Conservation (phyloP, 2,888 invertebrate species). For the Eupithecia pulchellata region DNA sequence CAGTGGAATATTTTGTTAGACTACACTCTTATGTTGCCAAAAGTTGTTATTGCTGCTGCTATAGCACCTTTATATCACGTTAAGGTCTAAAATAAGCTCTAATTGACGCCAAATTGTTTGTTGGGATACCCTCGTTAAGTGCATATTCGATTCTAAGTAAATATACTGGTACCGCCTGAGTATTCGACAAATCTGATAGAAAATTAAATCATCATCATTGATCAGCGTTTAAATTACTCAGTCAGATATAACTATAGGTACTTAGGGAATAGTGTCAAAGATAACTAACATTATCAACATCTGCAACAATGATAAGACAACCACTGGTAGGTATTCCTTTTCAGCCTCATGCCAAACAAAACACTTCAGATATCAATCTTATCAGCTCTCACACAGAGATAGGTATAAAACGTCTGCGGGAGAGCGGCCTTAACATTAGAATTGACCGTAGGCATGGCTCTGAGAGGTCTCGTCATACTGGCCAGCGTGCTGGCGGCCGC, state of each 20-base stretch:
- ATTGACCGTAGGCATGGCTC: constrained; percentile 27
- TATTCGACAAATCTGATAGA: neutral
- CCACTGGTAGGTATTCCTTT: constrained; percentile 8
- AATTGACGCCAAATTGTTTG: neutral
- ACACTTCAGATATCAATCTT: constrained; percentile 42
- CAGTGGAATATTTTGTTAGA: no score
- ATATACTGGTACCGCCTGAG: neutral
- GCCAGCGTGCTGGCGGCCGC: constrained; percentile 51
- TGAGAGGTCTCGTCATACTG: constrained; percentile 36
- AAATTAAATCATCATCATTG: neutral
- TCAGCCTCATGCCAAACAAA: constrained; percentile 38
- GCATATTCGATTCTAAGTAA: neutral
- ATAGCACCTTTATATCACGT: no score
- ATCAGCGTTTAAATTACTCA: neutral
- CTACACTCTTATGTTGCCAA: no score
- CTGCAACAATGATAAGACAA: constrained; percentile 10
- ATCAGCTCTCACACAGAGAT: constrained; percentile 34
- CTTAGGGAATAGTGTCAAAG: neutral
- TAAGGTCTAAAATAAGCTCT: no score
- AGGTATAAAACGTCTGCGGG: constrained; percentile 29
- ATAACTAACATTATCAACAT: no score
- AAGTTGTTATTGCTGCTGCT: no score
- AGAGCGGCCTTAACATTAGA: constrained; percentile 7
- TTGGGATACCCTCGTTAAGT: neutral
- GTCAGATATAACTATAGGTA: neutral